Evolutionary conservation across 2,797 vertebrate species (phyloP).

Genomic region (Poeciliopsis presidionis): DNA sequence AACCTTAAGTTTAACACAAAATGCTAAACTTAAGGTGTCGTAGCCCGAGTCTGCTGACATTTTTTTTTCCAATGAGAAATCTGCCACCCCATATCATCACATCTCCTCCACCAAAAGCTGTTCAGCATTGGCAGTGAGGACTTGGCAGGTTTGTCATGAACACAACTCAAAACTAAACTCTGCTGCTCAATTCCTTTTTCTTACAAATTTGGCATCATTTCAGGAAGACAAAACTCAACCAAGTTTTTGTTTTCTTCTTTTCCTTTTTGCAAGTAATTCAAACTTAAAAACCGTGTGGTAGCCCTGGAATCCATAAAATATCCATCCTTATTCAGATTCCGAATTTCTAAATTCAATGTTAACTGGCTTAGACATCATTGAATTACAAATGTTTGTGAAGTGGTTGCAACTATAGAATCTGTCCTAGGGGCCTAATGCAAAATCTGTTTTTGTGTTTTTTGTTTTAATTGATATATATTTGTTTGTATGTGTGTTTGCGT

Average conservation of each 20-base stretch:
- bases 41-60: not conserved
- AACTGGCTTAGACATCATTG: constrained; percentile 28
- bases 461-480: constrained; percentile 2
- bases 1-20: too few species aligned
- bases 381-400: constrained; percentile 36
- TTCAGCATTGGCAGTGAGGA: not conserved
- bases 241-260: not conserved
- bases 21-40: too few species aligned
- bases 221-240: not conserved
- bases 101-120: not conserved
- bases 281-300: not conserved
- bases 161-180: not conserved
- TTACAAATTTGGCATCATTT: not conserved
- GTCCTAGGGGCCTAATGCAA: constrained; percentile 75
- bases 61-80: not conserved
- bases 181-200: not conserved
- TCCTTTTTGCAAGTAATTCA: not conserved
- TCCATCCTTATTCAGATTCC: not conserved
- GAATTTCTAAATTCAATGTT: constrained; percentile 24
- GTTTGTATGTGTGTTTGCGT: not conserved
- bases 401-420: constrained; percentile 39
- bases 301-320: not conserved
- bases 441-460: constrained; percentile 33
- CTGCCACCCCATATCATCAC: not conserved
- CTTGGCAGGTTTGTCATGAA: not conserved